Conservation (phyloP, 1,140 invertebrate genomes). For the Zaprionus tsacasi region DNA sequence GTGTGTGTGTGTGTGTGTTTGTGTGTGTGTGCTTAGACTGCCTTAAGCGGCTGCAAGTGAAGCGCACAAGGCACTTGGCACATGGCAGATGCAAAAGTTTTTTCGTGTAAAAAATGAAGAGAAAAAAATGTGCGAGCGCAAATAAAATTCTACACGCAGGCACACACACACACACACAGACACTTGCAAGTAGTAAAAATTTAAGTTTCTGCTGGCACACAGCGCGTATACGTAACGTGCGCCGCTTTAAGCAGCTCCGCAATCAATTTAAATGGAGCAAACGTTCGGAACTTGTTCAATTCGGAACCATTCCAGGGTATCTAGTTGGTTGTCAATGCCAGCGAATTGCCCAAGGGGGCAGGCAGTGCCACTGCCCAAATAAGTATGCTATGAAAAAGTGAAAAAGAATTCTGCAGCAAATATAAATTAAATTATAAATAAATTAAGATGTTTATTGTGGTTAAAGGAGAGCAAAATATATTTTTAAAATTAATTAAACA, state of each 20-base stretch:
- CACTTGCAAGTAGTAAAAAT: constrained; percentile 5
- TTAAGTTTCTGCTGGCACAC: constrained; percentile 16
- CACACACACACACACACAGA: constrained; percentile 1
- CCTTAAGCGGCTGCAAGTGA: constrained; percentile 58
- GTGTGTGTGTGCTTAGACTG: constrained; percentile 29
- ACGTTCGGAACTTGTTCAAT: neutral
- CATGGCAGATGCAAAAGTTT: constrained; percentile 53
- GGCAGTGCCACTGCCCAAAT: neutral
- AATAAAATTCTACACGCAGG: constrained; percentile 37
- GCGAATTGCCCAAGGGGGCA: neutral
- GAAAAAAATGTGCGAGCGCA: constrained; percentile 54
- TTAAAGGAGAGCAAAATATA: too few relatives aligned
- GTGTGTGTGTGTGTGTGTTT: constrained; percentile 3
- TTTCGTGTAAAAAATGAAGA: constrained; percentile 58
- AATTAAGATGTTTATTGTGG: too few relatives aligned
- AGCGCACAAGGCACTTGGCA: constrained; percentile 58
- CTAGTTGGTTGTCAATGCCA: neutral
- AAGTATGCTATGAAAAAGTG: neutral
- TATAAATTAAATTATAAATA: neutral
- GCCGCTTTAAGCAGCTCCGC: neutral
- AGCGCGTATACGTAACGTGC: constrained; percentile 15
- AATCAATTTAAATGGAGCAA: neutral
- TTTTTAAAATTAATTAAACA: too few relatives aligned
- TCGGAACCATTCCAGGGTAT: neutral
- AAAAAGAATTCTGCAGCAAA: neutral